Percentiles rank a stretch among this genome's conserved stretches.
These are phyloP conservation scores for Lanistes nyassanus DNA, from an alignment of 1,140 invertebrate genomes.

Conservation along the genomic window DNA sequence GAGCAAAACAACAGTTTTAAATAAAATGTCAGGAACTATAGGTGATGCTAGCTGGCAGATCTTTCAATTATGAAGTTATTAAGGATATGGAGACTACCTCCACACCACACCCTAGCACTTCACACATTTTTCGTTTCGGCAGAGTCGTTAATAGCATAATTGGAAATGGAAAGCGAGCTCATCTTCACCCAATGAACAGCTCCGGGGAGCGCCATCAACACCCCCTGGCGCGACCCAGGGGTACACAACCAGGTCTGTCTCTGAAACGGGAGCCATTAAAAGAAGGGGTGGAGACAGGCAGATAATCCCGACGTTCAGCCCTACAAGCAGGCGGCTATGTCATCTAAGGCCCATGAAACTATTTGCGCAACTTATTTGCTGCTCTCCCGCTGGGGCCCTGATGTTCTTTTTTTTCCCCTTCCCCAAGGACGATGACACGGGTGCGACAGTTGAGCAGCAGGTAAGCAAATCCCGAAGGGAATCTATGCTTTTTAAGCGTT, in stretches of 20 bases:
- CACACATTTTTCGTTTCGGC: neutral
- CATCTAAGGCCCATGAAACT: conserved; percentile 3
- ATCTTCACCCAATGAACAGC: neutral
- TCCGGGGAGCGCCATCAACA: neutral
- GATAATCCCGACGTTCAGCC: conserved; percentile 11
- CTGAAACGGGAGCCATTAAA: conserved; percentile 2
- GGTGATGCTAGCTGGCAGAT: too few species aligned
- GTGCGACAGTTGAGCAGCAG: too few species aligned
- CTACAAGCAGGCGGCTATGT: neutral
- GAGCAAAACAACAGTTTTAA: too few species aligned
- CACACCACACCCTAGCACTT: neutral
- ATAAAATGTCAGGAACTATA: too few species aligned
- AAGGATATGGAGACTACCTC: too few species aligned
- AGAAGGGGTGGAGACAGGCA: conserved; percentile 6
- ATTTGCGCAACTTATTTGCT: conserved; percentile 18
- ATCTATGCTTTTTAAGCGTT: conserved; percentile 10
- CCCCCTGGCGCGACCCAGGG: neutral
- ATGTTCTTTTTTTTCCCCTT: too few species aligned
- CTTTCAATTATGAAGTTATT: too few species aligned
- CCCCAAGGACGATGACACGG: too few species aligned
- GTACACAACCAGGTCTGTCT: neutral
- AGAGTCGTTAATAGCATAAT: neutral
- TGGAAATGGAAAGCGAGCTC: neutral
- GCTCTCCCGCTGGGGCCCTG: neutral
- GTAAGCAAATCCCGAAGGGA: too few species aligned